A percentile compares a stretch with the other conserved stretches of the same genome.
These are phyloP conservation scores for Mohoua ochrocephala DNA, from an alignment of 2,113 vertebrate species.

Conservation along the genomic window DNA sequence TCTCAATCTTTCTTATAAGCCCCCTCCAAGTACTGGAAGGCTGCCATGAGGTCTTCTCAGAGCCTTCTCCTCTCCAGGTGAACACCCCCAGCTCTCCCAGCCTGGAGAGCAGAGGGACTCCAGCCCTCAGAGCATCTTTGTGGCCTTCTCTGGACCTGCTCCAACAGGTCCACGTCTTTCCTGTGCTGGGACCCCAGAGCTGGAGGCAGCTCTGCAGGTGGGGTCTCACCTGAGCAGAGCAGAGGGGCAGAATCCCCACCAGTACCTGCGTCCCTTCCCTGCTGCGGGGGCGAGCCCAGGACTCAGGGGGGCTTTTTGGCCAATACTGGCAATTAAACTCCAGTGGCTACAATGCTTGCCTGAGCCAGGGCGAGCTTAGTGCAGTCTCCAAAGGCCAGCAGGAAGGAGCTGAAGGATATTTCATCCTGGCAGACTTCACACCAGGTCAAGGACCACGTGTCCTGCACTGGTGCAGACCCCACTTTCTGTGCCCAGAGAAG, in stretches of 20 bases:
- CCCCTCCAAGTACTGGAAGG: background rate
- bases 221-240: background rate
- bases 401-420: background rate
- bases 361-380: background rate
- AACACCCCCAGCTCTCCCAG: background rate
- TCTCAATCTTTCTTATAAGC: background rate
- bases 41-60: fast-evolving
- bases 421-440: background rate
- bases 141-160: background rate
- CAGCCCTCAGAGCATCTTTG: background rate
- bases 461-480: background rate
- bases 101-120: background rate
- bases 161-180: fast-evolving
- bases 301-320: background rate
- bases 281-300: background rate
- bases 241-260: background rate
- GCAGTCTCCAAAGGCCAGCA: background rate
- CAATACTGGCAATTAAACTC: background rate
- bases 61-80: background rate
- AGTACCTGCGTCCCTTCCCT: background rate
- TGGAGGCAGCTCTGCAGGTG: background rate
- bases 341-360: background rate
- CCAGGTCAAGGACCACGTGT: background rate
- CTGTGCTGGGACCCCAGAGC: background rate
- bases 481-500: background rate